These are phyloP conservation scores for Nymphicus hollandicus DNA, from an alignment of 2,113 vertebrate species.

Conservation along the genomic window DNA sequence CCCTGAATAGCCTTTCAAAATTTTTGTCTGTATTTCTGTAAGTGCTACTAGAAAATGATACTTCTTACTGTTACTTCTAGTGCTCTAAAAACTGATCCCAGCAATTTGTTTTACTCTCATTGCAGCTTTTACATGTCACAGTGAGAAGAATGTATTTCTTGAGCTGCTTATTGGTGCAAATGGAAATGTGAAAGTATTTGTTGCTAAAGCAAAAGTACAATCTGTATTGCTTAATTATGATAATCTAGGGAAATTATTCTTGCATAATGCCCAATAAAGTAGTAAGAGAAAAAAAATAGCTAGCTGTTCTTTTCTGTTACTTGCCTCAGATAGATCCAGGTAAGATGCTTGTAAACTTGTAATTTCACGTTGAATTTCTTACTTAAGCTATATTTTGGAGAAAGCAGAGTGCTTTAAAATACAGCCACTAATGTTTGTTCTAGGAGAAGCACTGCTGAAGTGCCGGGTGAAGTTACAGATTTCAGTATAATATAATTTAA, in stretches of 20 bases:
- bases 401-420: not conserved
- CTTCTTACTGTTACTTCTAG: not conserved
- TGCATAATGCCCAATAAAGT: not conserved
- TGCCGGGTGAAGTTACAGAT: not conserved
- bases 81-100: not conserved
- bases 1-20: not conserved
- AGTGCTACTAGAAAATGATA: not conserved
- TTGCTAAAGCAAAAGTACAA: slow-evolving; percentile 18
- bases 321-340: not conserved
- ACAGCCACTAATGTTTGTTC: not conserved
- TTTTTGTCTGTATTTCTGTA: not conserved
- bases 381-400: not conserved
- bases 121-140: not conserved
- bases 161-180: not conserved
- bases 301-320: not conserved
- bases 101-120: not conserved
- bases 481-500: not conserved
- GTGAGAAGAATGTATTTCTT: not conserved
- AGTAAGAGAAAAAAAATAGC: not conserved
- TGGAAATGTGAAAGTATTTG: slow-evolving; percentile 37
- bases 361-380: not conserved
- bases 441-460: not conserved
- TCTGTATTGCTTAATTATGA: slow-evolving; percentile 15
- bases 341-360: not conserved
- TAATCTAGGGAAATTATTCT: slow-evolving; percentile 22